Evolutionary conservation across 2,888 invertebrate species (phyloP).

Genomic region (Rotaria socialis): DNA sequence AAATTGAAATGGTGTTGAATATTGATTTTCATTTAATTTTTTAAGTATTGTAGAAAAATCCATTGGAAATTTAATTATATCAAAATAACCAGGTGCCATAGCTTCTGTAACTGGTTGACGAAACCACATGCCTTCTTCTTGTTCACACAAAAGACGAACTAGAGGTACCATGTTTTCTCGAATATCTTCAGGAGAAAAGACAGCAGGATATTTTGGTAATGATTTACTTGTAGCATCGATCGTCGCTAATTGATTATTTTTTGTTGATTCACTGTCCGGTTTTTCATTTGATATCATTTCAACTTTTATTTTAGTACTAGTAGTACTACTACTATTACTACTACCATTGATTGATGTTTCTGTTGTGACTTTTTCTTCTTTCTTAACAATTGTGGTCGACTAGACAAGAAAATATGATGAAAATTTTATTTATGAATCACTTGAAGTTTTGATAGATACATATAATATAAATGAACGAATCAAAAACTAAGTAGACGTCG

Average conservation of each 20-base stretch:
- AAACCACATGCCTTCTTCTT: conserved; percentile 85
- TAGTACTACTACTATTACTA: not conserved
- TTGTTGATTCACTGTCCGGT: not conserved
- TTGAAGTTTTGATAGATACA: too few relatives aligned
- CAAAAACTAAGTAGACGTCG: too few relatives aligned
- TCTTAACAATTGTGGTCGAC: not conserved
- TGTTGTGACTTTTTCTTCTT: not conserved
- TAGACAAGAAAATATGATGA: not conserved
- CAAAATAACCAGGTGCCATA: conserved; percentile 77
- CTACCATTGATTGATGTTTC: not conserved
- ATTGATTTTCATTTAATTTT: conserved; percentile 85
- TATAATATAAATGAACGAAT: too few relatives aligned
- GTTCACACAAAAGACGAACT: not conserved
- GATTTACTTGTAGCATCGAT: conserved; percentile 29
- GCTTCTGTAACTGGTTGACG: conserved; percentile 88
- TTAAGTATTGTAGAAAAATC: conserved; percentile 88
- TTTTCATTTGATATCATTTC: not conserved
- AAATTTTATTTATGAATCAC: too few relatives aligned
- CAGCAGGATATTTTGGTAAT: not conserved
- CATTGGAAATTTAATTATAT: conserved; percentile 91
- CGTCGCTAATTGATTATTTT: not conserved
- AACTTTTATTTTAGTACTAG: not conserved
- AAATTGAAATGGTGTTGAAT: conserved; percentile 96
- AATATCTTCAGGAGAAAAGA: not conserved
- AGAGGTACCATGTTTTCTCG: not conserved